Conservation (phyloP, 2,113 vertebrate species). For the Plecotus auritus region DNA sequence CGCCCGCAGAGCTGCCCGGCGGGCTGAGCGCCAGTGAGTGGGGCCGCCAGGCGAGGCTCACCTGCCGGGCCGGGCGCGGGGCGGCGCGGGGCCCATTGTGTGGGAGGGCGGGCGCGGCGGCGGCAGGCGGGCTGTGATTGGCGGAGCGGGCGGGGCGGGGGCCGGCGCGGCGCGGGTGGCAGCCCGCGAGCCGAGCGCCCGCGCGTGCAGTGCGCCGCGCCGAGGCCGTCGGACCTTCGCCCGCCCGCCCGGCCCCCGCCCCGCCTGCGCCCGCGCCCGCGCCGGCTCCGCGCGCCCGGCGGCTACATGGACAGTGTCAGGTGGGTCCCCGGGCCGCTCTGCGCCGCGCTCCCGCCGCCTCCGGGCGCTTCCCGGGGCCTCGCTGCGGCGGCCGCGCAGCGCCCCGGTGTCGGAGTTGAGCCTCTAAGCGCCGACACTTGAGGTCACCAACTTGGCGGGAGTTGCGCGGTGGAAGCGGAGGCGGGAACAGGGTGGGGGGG, state of each 20-base stretch:
- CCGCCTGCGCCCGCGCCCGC: slow-evolving; percentile 85
- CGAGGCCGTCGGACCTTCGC: neutral
- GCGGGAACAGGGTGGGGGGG: neutral
- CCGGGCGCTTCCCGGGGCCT: slow-evolving; percentile 53
- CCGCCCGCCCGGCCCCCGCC: slow-evolving; percentile 85
- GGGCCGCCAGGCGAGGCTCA: neutral
- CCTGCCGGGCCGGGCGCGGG: slow-evolving; percentile 58
- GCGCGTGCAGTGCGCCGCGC: slow-evolving; percentile 84
- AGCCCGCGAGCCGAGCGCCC: slow-evolving; percentile 88
- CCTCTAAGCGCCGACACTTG: neutral
- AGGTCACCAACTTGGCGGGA: slow-evolving; percentile 69
- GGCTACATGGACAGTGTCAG: slow-evolving; percentile 99
- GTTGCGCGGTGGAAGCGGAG: slow-evolving; percentile 49
- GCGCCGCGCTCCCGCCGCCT: slow-evolving; percentile 71
- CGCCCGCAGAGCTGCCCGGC: neutral
- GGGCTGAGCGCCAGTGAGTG: neutral
- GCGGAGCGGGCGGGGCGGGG: slow-evolving; percentile 95
- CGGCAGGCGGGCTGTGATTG: slow-evolving; percentile 93
- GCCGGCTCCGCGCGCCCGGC: slow-evolving; percentile 90
- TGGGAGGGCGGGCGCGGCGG: slow-evolving; percentile 72
- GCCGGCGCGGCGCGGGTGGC: slow-evolving; percentile 91
- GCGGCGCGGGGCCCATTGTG: slow-evolving; percentile 85
- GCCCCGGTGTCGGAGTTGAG: slow-evolving; percentile 53
- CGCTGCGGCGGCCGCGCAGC: slow-evolving; percentile 41
- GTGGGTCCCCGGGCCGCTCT: slow-evolving; percentile 94